Evolutionary conservation across 2,797 vertebrate genomes (phyloP).

Genomic region (Pseudopleuronectes americanus): DNA sequence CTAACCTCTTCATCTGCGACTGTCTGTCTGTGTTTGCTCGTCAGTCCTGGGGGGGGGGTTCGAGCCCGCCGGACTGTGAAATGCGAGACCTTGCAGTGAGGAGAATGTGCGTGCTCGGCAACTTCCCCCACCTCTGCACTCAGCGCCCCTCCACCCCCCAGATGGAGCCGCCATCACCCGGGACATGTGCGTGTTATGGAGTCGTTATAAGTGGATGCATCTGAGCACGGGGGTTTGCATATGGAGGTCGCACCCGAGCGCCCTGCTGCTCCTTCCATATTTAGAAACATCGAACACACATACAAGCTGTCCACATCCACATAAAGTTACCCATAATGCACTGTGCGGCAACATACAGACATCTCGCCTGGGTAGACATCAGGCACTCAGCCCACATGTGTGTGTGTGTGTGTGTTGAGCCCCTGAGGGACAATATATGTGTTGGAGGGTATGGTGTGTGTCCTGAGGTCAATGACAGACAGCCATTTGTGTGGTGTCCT

Average conservation of each 20-base stretch:
- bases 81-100: slow-evolving; percentile 74
- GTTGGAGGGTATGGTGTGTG: slow-evolving; percentile 43
- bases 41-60: slow-evolving; percentile 22
- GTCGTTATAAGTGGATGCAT: slow-evolving; percentile 44
- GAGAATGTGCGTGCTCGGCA: slow-evolving; percentile 76
- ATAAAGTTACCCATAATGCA: slow-evolving; percentile 38
- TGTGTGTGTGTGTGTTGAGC: slow-evolving; percentile 12
- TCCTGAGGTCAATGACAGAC: slow-evolving; percentile 67
- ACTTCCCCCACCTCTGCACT: slow-evolving; percentile 55
- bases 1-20: slow-evolving; percentile 14
- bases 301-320: slow-evolving; percentile 26
- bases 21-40: slow-evolving; percentile 14
- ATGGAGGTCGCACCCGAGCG: slow-evolving; percentile 27
- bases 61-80: slow-evolving; percentile 73
- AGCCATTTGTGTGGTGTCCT: slow-evolving; percentile 58
- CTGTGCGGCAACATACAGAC: slow-evolving; percentile 35
- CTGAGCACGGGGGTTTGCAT: slow-evolving; percentile 19
- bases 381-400: slow-evolving; percentile 29
- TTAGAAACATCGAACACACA: slow-evolving; percentile 30
- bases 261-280: slow-evolving; percentile 37
- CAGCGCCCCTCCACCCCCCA: slow-evolving; percentile 9
- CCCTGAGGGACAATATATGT: slow-evolving; percentile 56
- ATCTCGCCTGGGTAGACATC: slow-evolving; percentile 54
- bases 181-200: slow-evolving; percentile 32
- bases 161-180: slow-evolving; percentile 27